Evolutionary conservation across 2,888 invertebrate species (phyloP).

Genomic region (Germaria angustata): DNA sequence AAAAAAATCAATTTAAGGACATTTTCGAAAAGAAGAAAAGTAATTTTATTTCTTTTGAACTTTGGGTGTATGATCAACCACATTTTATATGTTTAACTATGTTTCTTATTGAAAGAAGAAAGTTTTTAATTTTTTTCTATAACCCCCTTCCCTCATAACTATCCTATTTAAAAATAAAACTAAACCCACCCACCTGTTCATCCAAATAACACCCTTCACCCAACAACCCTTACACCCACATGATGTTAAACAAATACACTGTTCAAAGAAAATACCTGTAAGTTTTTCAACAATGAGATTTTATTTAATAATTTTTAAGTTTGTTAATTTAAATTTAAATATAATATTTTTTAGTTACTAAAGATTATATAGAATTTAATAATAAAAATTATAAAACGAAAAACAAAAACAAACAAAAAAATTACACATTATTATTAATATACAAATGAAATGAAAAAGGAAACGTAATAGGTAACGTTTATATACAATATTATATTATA

Average conservation of each 20-base stretch:
- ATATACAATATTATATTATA: constrained; percentile 73
- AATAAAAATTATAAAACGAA: constrained; percentile 55
- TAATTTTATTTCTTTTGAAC: neutral
- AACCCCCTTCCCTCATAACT: neutral
- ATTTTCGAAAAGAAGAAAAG: neutral
- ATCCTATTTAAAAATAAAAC: neutral
- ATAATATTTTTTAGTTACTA: constrained; percentile 71
- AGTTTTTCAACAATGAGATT: constrained; percentile 63
- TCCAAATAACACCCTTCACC: constrained; percentile 6
- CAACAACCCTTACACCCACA: neutral
- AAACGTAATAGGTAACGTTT: constrained; percentile 69
- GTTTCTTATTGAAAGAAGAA: neutral
- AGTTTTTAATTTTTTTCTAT: neutral
- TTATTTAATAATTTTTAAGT: constrained; percentile 61
- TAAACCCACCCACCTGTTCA: constrained; percentile 14
- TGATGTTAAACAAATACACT: constrained; percentile 25
- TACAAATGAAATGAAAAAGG: constrained; percentile 47
- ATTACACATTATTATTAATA: constrained; percentile 63
- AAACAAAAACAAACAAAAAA: constrained; percentile 40
- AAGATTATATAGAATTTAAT: constrained; percentile 54
- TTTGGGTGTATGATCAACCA: neutral
- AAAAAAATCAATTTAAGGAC: too few species aligned
- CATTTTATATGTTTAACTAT: constrained; percentile 4
- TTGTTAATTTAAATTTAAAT: constrained; percentile 33
- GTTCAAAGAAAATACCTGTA: constrained; percentile 53